Conservation (phyloP, 2,113 vertebrate genomes). For the Amphiprion percula region DNA sequence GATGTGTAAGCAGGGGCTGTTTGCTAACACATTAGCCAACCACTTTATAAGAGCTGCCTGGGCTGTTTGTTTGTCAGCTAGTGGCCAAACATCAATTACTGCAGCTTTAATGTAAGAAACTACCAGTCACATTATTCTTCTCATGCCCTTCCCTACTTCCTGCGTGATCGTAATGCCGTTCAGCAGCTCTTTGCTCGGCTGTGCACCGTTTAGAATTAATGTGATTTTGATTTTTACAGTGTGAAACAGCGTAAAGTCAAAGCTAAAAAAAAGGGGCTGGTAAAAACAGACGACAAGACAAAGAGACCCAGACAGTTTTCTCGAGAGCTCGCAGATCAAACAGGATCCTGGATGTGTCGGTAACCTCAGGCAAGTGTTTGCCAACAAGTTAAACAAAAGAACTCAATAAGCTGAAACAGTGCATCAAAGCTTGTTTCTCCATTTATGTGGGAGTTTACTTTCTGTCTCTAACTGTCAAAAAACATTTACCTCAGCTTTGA, state of each 20-base stretch:
- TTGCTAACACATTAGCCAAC: not conserved
- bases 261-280: constrained; percentile 16
- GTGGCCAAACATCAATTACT: not conserved
- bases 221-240: not conserved
- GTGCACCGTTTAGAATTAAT: not conserved
- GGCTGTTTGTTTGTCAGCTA: not conserved
- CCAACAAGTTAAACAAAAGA: constrained; percentile 21
- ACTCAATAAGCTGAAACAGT: not conserved
- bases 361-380: constrained; percentile 16
- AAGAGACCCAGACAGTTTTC: constrained; percentile 16
- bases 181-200: not conserved
- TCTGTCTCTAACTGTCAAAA: not conserved
- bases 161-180: not conserved
- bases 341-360: not conserved
- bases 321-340: constrained; percentile 27
- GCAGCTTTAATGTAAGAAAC: not conserved
- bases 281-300: constrained; percentile 15
- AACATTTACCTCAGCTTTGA: constrained; percentile 12
- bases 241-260: constrained; percentile 6
- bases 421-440: constrained; percentile 23
- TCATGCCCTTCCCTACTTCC: not conserved
- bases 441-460: not conserved
- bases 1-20: not conserved
- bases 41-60: not conserved
- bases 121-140: not conserved